Base-by-base conservation (phyloP, 2,888 invertebrate genomes). In the Zygothrica quintamaculata region DNA sequence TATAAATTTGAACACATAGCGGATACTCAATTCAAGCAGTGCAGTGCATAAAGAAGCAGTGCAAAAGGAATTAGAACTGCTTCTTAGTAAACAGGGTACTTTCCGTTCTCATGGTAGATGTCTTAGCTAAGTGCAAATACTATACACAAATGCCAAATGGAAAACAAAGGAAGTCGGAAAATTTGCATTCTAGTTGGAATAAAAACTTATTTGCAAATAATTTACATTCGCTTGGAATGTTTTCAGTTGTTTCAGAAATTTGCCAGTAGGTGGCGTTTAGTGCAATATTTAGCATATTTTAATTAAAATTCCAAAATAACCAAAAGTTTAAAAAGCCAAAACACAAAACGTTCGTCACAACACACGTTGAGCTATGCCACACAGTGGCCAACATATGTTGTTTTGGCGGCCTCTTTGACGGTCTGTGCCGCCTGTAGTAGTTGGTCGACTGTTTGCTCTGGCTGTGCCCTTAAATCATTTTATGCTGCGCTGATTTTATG, bases 381-480 rank as follows among this genome's bases (percentile, higher is more conserved):
- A 43, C 46, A 36, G 25, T 55, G 65, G 43, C 51, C 37, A 39
- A 52, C 84, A 82, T 55, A 69, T 80, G 72, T 53, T 74, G 67
- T 77, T 22, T 22, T 53, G 78, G 71, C 82, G 82, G 84, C 48
- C 65, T 84, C 81, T 84, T 82, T 82, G 84, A 81, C 62, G 39
- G 60, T 60, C n/a, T 58, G 43, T 47, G 56, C 46, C 40, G 47
- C 55, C 12, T 52, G 52, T 40, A 34, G 13, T 11, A n/a, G 25
- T 12, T 42, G 61, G 36, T 64, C 31, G 55, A 47, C 61, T 72
- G 55, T 61, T 51, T 68, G 57, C 46, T 61, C 71, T 64, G 67
- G 34, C 69, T 60, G 44, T 61, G 66, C 67, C 82, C 72, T 74
- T 81, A 77, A 77, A 77, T 82, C 74, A 74, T 74, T 66, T 80